Conservation (phyloP, 2,888 invertebrate genomes). For the Nycteola revayana region DNA sequence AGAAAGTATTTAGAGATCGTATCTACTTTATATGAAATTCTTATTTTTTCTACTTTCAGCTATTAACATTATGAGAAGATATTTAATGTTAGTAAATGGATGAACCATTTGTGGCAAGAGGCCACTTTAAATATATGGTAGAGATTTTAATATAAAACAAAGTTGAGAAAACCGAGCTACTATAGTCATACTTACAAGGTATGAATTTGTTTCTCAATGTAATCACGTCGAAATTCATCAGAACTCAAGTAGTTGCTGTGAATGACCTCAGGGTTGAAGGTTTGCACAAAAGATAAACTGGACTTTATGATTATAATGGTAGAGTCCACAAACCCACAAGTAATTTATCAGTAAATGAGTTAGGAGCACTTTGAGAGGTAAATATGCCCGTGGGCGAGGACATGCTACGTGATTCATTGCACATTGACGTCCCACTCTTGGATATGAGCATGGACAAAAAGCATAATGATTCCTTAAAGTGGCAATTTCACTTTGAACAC, state of each 20-base stretch:
- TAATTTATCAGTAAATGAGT: conserved; percentile 38
- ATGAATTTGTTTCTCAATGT: conserved; percentile 33
- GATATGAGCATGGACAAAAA: conserved; percentile 42
- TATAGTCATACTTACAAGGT: no score
- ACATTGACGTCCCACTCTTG: conserved; percentile 54
- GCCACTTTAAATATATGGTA: no score
- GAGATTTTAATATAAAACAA: no score
- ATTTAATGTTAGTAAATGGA: no score
- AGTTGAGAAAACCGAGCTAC: no score
- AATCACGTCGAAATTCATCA: conserved; percentile 41
- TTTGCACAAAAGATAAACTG: conserved; percentile 23
- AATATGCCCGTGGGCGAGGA: conserved; percentile 67
- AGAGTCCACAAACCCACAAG: conserved; percentile 41
- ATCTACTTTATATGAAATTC: no score
- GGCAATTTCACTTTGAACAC: conserved; percentile 28
- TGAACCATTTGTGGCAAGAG: no score
- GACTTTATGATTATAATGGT: conserved; percentile 36
- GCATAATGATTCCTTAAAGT: conserved; percentile 39
- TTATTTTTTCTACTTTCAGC: no score
- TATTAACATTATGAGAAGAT: no score
- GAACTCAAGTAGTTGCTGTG: conserved; percentile 49
- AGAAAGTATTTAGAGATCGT: no score
- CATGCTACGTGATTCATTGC: conserved; percentile 65
- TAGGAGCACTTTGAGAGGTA: conserved; percentile 57
- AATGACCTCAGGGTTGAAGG: conserved; percentile 50